Base-by-base conservation (phyloP, 2,888 invertebrate genomes). In the Crepidodera aurea region DNA sequence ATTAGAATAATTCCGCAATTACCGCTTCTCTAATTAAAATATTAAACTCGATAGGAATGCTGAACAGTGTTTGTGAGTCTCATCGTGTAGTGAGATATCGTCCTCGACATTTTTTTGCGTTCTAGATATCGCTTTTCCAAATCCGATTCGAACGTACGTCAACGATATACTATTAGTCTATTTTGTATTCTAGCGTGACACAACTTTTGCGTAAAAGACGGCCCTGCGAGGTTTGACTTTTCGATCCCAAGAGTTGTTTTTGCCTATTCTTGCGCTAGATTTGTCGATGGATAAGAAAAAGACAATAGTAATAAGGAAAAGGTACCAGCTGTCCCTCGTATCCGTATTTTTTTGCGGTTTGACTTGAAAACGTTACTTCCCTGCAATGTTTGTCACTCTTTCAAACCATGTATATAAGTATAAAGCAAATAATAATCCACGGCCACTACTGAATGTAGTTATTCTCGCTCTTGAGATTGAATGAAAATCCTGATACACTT, bases 1-100 rank as follows among this genome's bases (percentile, higher is more conserved):
- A 60, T 65, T 62, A 60, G 59, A 62, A 62, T 65, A 18, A 40
- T 29, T 46, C 42, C 42, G 19, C 63, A 64, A 69, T 67, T 66
- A 66, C 18, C 55, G n/a, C 62, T 55, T 62, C 61, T 55, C 61
- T 69, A 71, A 71, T 71, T 71, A 69, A 67, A 68, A 67, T 65
- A 69, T 68, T 69, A 69, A 62, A 46, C 55, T 48, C 40, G 50
- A 64, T 56, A 40, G 68, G 69, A 65, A 68, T 70, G 69, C 63
- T 6, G 42, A 39, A 22, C 63, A 64, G 69, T 69, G 69, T 69
- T 66, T 65, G 51, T 62, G 44, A 60, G 48, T 61, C 39, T 65
- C 62, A 60, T 64, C 50, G 60, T 58, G 16, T 61, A 58, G 69
- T 64, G 66, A 63, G 66, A 70, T 65, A 51, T 58, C 60, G 69